phyloP scores from a whole-genome alignment of 2,797 vertebrate genomes.

The Sphenopsis melanotis region DNA sequence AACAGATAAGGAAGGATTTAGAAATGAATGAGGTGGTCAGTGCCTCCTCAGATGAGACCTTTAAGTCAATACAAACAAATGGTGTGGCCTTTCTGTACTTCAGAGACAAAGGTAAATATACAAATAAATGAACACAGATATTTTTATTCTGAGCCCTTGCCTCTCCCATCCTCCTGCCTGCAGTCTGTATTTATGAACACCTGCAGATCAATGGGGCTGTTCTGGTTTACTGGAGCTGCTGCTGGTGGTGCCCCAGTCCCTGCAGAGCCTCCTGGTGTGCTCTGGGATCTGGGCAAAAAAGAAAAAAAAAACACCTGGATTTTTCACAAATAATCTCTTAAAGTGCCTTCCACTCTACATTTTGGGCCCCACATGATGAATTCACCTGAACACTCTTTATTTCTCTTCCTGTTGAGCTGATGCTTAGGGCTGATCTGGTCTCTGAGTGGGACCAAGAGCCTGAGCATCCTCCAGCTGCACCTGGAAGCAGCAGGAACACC shows the following conservation, averaged over 20 bases:
- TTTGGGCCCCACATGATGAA: not conserved
- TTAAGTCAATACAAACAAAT: not conserved
- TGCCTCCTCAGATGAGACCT: not conserved
- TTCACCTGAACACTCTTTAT: not conserved
- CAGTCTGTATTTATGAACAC: not conserved
- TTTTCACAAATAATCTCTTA: not conserved
- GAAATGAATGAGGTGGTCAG: not conserved
- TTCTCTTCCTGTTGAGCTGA: not conserved
- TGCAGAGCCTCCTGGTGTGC: not conserved
- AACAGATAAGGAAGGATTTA: not conserved
- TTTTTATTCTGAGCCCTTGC: not conserved
- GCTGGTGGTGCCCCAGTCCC: not conserved
- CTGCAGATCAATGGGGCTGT: not conserved
- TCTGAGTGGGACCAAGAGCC: not conserved
- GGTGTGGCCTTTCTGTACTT: not conserved
- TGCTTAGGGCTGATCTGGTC: not conserved
- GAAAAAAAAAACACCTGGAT: fast-evolving
- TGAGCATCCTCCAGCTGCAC: not conserved
- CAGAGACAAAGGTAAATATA: not conserved
- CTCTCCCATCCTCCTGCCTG: not conserved
- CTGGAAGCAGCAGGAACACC: not conserved
- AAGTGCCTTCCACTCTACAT: not conserved
- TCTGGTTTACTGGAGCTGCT: not conserved
- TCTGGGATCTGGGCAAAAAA: not conserved
- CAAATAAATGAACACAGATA: not conserved